These are phyloP conservation scores for Dasypogon diadema DNA, from an alignment of 2,888 invertebrate species.

Conservation along the genomic window DNA sequence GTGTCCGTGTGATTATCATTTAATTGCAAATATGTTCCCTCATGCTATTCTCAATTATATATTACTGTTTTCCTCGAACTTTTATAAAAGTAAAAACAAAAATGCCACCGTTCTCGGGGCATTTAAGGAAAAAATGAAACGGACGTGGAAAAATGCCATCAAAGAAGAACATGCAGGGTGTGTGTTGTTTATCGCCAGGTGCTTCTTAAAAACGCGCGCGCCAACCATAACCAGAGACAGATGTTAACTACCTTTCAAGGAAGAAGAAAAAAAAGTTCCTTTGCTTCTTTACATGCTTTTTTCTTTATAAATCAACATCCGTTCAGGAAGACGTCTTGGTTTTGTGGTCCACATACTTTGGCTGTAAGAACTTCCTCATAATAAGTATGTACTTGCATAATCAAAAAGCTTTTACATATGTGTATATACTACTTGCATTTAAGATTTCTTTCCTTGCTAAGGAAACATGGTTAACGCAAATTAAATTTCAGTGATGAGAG, in stretches of 20 bases:
- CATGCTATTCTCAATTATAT: conserved; percentile 19
- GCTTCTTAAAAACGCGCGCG: conserved; percentile 49
- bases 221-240: conserved; percentile 29
- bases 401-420: not conserved
- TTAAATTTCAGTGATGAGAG: not conserved
- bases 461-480: not conserved
- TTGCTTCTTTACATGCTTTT: conserved; percentile 34
- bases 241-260: conserved; percentile 28
- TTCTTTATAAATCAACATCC: conserved; percentile 44
- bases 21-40: conserved; percentile 25
- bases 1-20: conserved; percentile 26
- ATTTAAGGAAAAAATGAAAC: conserved; percentile 6
- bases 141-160: conserved; percentile 33
- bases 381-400: conserved; percentile 41
- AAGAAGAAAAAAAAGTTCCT: conserved; percentile 23
- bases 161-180: conserved; percentile 29
- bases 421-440: not conserved
- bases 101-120: conserved; percentile 1
- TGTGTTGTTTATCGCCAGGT: conserved; percentile 46
- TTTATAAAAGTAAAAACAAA: not conserved
- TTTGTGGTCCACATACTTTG: conserved; percentile 32
- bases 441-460: conserved; percentile 8
- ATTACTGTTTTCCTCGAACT: conserved; percentile 14
- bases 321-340: conserved; percentile 39
- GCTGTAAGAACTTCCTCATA: conserved; percentile 19